Percentiles rank a stretch among this genome's conserved stretches.
phyloP scores from a whole-genome alignment of 2,113 vertebrate species.

The Sterna hirundo region DNA sequence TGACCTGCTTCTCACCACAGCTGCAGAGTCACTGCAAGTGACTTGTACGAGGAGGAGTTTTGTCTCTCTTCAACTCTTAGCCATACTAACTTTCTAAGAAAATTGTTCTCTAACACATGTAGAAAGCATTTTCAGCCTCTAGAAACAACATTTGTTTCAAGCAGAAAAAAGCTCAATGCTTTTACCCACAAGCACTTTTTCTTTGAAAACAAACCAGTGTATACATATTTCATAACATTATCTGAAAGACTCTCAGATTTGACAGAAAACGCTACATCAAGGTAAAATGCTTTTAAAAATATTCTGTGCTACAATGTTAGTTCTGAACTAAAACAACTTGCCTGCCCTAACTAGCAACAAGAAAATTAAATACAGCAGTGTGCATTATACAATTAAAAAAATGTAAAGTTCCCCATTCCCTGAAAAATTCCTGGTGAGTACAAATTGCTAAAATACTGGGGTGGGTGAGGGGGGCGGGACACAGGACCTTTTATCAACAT shows the following conservation, averaged over 20 bases:
- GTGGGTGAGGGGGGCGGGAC: accelerated
- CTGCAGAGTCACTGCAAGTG: background rate
- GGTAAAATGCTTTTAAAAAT: background rate
- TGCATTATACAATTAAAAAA: background rate
- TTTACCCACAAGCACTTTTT: background rate
- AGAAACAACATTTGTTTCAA: background rate
- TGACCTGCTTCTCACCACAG: background rate
- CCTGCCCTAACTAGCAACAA: background rate
- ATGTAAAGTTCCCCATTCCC: background rate
- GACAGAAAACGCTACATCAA: background rate
- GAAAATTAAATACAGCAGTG: background rate
- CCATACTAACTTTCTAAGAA: background rate
- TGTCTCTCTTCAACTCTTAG: background rate
- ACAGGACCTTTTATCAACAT: background rate
- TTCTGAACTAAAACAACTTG: background rate
- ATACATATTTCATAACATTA: background rate
- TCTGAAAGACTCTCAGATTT: background rate
- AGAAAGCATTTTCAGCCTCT: background rate
- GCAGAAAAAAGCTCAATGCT: background rate
- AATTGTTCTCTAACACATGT: background rate
- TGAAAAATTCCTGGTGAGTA: background rate
- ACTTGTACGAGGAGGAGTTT: accelerated
- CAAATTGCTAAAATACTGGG: background rate
- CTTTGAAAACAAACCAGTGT: background rate
- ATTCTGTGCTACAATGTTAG: background rate